Evolutionary conservation across 2,888 invertebrate species (phyloP), one percentile per base, ranked within the genome.

Genomic region (Leptinotarsa juncta): DNA sequence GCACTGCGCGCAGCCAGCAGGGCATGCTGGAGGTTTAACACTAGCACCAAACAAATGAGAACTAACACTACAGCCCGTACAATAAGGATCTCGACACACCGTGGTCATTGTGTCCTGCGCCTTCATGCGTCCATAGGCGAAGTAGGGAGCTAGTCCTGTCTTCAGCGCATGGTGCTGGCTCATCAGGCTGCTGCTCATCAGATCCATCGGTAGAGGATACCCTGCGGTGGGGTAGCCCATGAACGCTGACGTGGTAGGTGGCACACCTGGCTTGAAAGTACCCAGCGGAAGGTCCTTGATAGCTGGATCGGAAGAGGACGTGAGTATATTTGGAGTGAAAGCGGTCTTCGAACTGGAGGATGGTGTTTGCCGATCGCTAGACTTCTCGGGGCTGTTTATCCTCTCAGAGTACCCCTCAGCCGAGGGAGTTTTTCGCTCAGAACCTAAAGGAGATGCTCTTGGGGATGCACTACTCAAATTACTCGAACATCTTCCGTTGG

Each of bases 81-180:
- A 97, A 86, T 96, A 97, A 1, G 97, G 97, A 88, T 97, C 97
- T 74, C 97, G 91, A 86, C 97, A 97, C 51, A 93, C 91, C 42
- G 96, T 93, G 14, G 94, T 93, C 81, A 94, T 87, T 67, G 91
- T 89, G 14, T 94, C 94, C 1, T 92, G 90, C 60, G 90, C 91
- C 89, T 97, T 96, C 89, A 97, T 93, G 78, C 96, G 90, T 4
- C 96, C 95, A 85, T 97, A 97, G 72, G 94, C 93, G 77, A 96
- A 90, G 87, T 96, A 97, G 0, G 97, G 96, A 85, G 94, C 93
- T 84, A 94, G 88, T 0, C 91, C 90, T 79, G 93, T 93, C 79
- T 92, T 93, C 88, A 94, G 94, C 72, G 91, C 91, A 83, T 94
- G 94, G 84, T 94, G 94, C 15, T 93, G 93, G 2, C 94, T 93